Conservation (phyloP, 2,888 invertebrate species). For the Lypha dubia region DNA sequence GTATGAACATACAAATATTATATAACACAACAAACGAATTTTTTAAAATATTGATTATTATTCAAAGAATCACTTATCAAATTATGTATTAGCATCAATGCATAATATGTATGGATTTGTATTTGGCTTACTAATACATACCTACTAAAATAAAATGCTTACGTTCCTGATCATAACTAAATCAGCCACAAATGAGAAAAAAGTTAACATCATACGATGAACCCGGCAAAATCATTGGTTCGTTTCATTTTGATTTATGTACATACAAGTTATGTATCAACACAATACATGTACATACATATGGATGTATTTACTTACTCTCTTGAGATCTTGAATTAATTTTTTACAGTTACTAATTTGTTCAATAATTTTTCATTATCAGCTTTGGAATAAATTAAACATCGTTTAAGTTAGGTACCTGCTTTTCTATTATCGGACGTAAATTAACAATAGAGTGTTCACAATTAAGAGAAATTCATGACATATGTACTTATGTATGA, state of each 20-base stretch:
- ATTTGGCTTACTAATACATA: too few relatives aligned
- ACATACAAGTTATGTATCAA: background rate
- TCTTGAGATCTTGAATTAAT: background rate
- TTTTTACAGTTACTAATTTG: background rate
- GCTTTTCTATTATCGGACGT: background rate
- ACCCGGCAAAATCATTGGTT: conserved; percentile 54
- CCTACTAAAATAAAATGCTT: too few relatives aligned
- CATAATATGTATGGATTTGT: too few relatives aligned
- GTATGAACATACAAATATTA: too few relatives aligned
- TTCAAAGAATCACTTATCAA: too few relatives aligned
- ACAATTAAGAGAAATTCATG: too few relatives aligned
- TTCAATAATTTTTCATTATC: background rate
- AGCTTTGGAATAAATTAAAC: background rate
- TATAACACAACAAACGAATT: too few relatives aligned
- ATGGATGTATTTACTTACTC: background rate
- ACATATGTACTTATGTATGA: background rate
- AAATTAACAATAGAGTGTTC: too few relatives aligned
- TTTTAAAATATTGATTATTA: too few relatives aligned
- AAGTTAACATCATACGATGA: conserved; percentile 65
- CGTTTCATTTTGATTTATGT: conserved; percentile 13
- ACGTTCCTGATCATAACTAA: too few relatives aligned
- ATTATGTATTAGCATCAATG: too few relatives aligned
- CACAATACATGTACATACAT: background rate
- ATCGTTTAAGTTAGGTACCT: background rate
- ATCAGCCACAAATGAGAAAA: background rate